Evolutionary conservation across 1,140 invertebrate genomes (phyloP), one percentile per base, ranked within the genome.

Genomic region (Psilanteris sp.): DNA sequence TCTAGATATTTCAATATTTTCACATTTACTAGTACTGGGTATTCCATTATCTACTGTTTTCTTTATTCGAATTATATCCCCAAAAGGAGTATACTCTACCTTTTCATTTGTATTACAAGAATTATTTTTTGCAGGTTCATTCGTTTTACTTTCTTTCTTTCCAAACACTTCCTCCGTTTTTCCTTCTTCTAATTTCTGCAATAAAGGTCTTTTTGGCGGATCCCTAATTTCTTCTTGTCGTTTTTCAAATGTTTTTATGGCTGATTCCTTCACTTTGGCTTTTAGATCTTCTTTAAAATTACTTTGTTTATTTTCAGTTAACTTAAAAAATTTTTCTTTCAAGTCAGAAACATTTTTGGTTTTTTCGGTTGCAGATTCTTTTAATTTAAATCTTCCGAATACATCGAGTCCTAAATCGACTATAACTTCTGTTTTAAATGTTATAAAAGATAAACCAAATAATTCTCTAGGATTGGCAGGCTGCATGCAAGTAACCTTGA

Each of bases 401-500:
- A 86, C 46, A 71, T 89, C 81, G 3, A 85, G n/a, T 4, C 81
- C 81, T 16, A 85, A 50, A 64, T 87, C 83, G 3, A 86, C 55
- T 0, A 50, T 26, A 2, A 85, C 77, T 68, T 89, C 86, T 9
- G 85, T 86, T 52, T 80, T 79, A 0, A 87, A 57, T 15, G 80
- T 77, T 0, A 88, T 75, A 8, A 83, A 87, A 3, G 66, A 59
- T 0, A 88, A 44, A 7, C 87, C 87, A 76, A 88, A 88, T 1
- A 88, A 15, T 32, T 82, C 84, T 59, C 80, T 78, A 0, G 80
- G 79, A 80, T 88, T 88, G 3, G 85, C 85, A 0, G 85, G 78
- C 15, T 88, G 87, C 86, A 87, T 86, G 4, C 87, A 88, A 0
- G 84, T 87, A 3, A 87, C 79, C 64, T 88, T 88, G 0, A 87